phyloP scores from a whole-genome alignment of 2,797 vertebrate genomes.

The Cyclura pinguis region DNA sequence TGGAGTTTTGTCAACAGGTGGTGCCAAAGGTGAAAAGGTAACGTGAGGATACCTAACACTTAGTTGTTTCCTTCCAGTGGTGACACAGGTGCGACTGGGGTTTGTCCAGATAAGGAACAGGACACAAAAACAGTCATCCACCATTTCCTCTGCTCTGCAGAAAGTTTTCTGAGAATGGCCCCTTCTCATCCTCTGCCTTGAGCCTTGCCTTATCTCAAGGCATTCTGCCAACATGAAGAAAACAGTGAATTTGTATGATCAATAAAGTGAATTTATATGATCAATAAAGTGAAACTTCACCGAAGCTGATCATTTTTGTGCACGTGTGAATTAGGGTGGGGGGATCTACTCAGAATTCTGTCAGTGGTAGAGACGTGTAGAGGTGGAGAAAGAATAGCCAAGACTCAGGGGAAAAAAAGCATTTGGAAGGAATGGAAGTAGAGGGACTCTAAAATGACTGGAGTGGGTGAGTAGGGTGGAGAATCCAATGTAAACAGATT shows the following conservation, averaged over 20 bases:
- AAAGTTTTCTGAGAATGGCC: too few relatives aligned
- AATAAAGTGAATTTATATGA: not conserved
- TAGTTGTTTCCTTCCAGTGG: not conserved
- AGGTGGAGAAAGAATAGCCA: too few relatives aligned
- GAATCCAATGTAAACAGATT: not conserved
- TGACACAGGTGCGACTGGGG: too few relatives aligned
- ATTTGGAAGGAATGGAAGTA: not conserved
- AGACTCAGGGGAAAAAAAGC: not conserved
- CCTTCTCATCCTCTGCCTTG: not conserved
- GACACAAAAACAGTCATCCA: not conserved
- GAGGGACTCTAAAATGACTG: not conserved
- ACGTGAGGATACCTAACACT: not conserved
- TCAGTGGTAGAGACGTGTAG: too few relatives aligned
- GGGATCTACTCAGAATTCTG: too few relatives aligned
- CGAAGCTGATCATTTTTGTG: not conserved
- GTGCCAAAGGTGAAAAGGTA: slow-evolving; percentile 82
- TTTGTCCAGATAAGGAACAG: not conserved
- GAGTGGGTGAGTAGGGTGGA: too few relatives aligned
- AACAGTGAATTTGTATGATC: not conserved
- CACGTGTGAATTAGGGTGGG: not conserved
- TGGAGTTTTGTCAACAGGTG: slow-evolving; percentile 54
- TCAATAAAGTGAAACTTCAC: not conserved
- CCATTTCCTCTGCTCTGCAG: not conserved
- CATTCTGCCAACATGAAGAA: not conserved
- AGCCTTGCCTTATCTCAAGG: not conserved